A percentile compares a stretch with the other conserved stretches of the same genome.
Evolutionary conservation across 2,797 vertebrate genomes (phyloP).

Genomic region (Pelochelys cantorii): DNA sequence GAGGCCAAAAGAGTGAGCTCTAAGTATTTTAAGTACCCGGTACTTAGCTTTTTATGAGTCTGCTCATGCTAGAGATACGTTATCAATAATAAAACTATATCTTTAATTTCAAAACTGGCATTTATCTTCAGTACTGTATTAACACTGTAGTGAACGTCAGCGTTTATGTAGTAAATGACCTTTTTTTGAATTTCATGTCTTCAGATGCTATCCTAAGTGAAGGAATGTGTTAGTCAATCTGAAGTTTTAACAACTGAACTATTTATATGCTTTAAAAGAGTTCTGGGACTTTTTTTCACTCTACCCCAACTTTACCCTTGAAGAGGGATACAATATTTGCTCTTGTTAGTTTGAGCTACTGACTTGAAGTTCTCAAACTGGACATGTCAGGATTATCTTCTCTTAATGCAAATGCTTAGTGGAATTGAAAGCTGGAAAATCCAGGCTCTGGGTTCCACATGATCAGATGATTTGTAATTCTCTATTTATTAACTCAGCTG

Average conservation of each 20-base stretch:
- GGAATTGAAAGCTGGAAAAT: not conserved
- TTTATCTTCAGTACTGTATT: not conserved
- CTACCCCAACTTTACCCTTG: not conserved
- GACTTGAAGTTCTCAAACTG: not conserved
- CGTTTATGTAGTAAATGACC: not conserved
- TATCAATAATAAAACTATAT: not conserved
- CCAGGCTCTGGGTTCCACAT: not conserved
- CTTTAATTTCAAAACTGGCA: not conserved
- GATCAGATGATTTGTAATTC: not conserved
- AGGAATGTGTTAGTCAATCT: not conserved
- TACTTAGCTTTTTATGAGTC: too few relatives aligned
- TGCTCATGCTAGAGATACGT: not conserved
- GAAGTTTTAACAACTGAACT: not conserved
- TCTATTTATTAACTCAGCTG: not conserved
- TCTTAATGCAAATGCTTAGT: not conserved
- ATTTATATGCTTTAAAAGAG: constrained; percentile 5
- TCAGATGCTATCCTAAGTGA: not conserved
- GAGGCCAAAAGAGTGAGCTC: too few relatives aligned
- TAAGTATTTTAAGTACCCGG: too few relatives aligned
- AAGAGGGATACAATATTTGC: not conserved
- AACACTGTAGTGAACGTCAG: not conserved
- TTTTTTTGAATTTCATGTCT: not conserved
- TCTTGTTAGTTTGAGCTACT: not conserved
- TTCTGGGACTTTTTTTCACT: not conserved
- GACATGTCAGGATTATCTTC: not conserved